These are phyloP conservation scores for Caenorhabditis doughertyi DNA, from an alignment of 2,888 invertebrate genomes.

Conservation along the genomic window DNA sequence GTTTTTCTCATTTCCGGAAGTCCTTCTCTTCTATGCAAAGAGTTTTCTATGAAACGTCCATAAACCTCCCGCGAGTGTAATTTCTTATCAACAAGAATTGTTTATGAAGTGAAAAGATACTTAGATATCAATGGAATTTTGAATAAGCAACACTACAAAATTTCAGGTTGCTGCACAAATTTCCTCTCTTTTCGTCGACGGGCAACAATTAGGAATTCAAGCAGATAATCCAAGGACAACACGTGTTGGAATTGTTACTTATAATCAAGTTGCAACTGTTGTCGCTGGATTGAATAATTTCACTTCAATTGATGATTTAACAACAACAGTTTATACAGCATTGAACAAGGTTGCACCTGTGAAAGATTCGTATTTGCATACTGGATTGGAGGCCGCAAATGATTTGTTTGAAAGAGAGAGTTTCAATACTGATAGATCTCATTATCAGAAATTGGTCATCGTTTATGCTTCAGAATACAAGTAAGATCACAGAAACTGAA, in stretches of 20 bases:
- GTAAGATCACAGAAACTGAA: conserved; percentile 6
- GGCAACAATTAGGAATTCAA: conserved; percentile 12
- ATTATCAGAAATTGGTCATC: conserved; percentile 52
- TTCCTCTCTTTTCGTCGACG: conserved; percentile 12
- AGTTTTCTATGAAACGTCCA: too few relatives aligned
- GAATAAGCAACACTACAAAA: not conserved
- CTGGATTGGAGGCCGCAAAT: conserved; percentile 45
- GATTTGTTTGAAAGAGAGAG: conserved; percentile 29
- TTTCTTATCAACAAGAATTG: too few relatives aligned
- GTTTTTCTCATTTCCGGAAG: too few relatives aligned
- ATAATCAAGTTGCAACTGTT: conserved; percentile 15
- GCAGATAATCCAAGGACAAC: conserved; percentile 23
- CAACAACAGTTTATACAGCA: not conserved
- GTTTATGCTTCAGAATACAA: conserved; percentile 56
- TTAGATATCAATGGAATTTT: not conserved
- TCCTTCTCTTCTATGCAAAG: too few relatives aligned
- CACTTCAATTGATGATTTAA: conserved; percentile 28
- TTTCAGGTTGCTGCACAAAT: conserved; percentile 27
- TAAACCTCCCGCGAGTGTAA: too few relatives aligned
- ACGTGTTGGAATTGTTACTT: conserved; percentile 49
- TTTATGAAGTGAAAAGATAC: too few relatives aligned
- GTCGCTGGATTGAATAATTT: conserved; percentile 30
- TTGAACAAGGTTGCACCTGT: not conserved
- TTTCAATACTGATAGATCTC: conserved; percentile 22
- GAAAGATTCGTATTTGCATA: conserved; percentile 3